These are phyloP conservation scores for Arctia plantaginis DNA, from an alignment of 2,888 invertebrate genomes.

Conservation along the genomic window DNA sequence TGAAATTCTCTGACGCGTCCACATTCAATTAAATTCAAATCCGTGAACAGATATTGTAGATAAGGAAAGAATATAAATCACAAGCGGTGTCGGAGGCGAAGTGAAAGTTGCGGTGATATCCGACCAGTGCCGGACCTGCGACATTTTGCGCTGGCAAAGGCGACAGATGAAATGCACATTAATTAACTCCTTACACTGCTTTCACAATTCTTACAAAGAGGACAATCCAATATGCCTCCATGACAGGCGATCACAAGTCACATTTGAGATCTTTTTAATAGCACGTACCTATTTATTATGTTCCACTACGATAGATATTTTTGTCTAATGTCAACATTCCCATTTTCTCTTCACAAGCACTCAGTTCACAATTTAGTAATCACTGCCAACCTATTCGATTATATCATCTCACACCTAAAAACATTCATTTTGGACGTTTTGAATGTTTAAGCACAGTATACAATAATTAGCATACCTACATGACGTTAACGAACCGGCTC, in stretches of 20 bases:
- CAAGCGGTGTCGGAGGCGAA: constrained; percentile 63
- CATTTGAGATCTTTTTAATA: constrained; percentile 43
- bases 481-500: constrained; percentile 83
- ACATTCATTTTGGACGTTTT: constrained; percentile 50
- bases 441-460: constrained; percentile 72
- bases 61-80: constrained; percentile 75
- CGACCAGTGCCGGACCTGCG: constrained; percentile 65
- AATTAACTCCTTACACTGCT: constrained; percentile 66
- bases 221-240: constrained; percentile 30
- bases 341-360: constrained; percentile 35
- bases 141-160: constrained; percentile 58
- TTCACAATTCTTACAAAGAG: constrained; percentile 66
- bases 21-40: constrained; percentile 64
- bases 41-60: constrained; percentile 72
- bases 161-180: constrained; percentile 67
- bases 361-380: constrained; percentile 33
- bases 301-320: constrained; percentile 31
- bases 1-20: constrained; percentile 43
- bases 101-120: constrained; percentile 77
- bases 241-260: constrained; percentile 46
- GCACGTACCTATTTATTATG: constrained; percentile 38
- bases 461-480: constrained; percentile 80
- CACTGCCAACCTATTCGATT: constrained; percentile 40
- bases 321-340: constrained; percentile 30
- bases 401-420: constrained; percentile 40